phyloP scores from a whole-genome alignment of 2,113 vertebrate species.

The Oceanodroma tethys region DNA sequence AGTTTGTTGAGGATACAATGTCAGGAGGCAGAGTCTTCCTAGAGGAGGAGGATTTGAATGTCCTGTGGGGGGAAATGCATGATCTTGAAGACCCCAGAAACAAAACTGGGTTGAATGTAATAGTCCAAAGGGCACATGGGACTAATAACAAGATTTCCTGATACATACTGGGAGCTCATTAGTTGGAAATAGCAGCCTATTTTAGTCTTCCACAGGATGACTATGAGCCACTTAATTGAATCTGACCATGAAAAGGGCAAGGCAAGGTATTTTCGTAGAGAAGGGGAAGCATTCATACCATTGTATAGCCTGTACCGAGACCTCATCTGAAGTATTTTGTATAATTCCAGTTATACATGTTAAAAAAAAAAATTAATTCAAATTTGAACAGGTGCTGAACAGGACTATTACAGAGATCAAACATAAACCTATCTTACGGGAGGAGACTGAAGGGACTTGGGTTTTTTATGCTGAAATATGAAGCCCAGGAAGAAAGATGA shows the following conservation, averaged over 20 bases:
- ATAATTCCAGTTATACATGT: background rate
- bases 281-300: background rate
- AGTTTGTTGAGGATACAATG: background rate
- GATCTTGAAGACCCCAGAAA: background rate
- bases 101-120: background rate
- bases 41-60: background rate
- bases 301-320: background rate
- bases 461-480: background rate
- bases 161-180: slow-evolving; percentile 14
- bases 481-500: background rate
- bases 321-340: background rate
- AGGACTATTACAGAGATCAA: background rate
- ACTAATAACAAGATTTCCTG: slow-evolving; percentile 1
- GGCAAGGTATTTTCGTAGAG: background rate
- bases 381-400: background rate
- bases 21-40: background rate
- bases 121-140: background rate
- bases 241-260: slow-evolving; percentile 33
- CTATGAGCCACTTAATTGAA: slow-evolving; percentile 4
- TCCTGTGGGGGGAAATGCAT: background rate
- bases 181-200: slow-evolving; percentile 18
- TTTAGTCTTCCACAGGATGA: background rate
- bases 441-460: background rate
- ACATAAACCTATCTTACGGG: background rate
- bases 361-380: background rate